These are phyloP conservation scores for Saimiri boliviensis DNA, from an alignment of 2,113 vertebrate genomes.

Conservation along the genomic window DNA sequence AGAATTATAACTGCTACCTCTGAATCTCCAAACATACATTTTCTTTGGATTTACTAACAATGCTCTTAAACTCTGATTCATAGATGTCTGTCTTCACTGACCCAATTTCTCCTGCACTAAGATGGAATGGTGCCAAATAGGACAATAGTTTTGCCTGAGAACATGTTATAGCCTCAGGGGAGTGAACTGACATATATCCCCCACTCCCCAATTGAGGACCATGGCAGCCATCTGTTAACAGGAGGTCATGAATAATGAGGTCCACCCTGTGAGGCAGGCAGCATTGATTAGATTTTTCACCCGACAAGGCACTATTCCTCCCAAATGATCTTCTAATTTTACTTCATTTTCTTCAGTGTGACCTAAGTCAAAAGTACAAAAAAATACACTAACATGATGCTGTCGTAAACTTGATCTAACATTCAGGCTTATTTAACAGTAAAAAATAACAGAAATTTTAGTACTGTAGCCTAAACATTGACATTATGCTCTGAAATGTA, in stretches of 20 bases:
- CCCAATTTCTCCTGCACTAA: background rate
- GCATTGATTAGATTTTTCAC: constrained; percentile 23
- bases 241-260: constrained; percentile 31
- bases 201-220: background rate
- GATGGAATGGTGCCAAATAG: background rate
- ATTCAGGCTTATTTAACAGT: background rate
- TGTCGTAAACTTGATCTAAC: background rate
- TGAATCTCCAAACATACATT: background rate
- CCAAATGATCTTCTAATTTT: constrained; percentile 40
- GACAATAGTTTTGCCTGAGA: background rate
- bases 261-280: background rate
- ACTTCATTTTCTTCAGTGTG: background rate
- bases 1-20: background rate
- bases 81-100: background rate
- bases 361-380: background rate
- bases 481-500: background rate
- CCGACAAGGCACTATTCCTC: background rate
- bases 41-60: constrained; percentile 13
- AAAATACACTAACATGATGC: background rate
- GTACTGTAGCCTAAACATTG: background rate
- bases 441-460: background rate
- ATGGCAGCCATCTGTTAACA: background rate
- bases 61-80: background rate
- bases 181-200: background rate
- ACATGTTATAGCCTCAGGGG: background rate